A percentile compares a stretch with the other conserved stretches of the same genome.
phyloP scores from a whole-genome alignment of 2,797 vertebrate species.

The Xiphorhynchus erythropygius region DNA sequence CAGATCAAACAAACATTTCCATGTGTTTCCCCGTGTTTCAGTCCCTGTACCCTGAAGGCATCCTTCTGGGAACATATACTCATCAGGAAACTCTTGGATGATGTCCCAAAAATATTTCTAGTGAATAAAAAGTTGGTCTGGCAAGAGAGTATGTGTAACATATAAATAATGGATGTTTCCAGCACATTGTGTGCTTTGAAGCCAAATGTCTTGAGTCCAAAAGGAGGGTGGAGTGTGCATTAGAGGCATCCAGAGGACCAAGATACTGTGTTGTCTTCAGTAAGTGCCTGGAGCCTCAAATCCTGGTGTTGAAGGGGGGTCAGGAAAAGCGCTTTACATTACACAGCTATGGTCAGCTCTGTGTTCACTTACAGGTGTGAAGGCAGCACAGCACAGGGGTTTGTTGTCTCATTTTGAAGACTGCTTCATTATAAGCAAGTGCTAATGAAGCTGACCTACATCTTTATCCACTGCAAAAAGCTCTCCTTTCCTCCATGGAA shows the following conservation, averaged over 20 bases:
- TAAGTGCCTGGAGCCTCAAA: neutral
- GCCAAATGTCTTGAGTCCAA: neutral
- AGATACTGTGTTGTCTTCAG: neutral
- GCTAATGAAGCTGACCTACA: neutral
- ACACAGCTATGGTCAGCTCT: neutral
- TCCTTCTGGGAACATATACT: neutral
- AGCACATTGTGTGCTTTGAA: conserved; percentile 29
- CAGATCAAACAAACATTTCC: conserved; percentile 1
- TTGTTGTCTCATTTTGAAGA: neutral
- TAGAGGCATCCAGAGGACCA: neutral
- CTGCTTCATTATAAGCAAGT: neutral
- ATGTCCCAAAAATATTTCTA: conserved; percentile 55
- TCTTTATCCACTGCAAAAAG: neutral
- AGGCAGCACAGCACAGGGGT: neutral
- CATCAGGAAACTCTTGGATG: conserved; percentile 55
- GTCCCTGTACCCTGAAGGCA: neutral
- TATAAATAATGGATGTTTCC: conserved; percentile 45
- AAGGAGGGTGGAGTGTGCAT: neutral
- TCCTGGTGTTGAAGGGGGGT: neutral
- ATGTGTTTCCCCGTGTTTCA: neutral
- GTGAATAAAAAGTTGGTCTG: conserved; percentile 49
- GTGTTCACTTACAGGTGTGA: neutral
- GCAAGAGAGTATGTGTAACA: conserved; percentile 14
- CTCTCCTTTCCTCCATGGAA: neutral
- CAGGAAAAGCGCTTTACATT: neutral